Percentiles rank a stretch among this genome's conserved stretches.
Conservation (phyloP, 2,888 invertebrate genomes). For the Phymatocera aterrima region DNA sequence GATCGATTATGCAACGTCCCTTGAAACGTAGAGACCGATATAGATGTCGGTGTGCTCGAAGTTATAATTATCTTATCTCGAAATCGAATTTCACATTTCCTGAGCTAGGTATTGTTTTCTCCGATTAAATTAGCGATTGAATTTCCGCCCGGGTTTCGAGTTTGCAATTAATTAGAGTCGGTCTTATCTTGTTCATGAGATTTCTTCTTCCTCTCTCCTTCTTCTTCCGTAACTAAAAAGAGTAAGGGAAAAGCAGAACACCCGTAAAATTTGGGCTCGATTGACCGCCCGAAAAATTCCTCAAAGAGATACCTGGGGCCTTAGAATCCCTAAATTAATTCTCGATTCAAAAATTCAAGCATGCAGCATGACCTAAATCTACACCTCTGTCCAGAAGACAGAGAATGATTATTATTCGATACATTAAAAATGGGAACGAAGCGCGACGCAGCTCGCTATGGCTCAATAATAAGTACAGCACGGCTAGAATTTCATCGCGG, state of each 20-base stretch:
- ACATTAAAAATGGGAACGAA: not conserved
- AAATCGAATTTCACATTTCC: slow-evolving; percentile 15
- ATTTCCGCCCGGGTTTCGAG: not conserved
- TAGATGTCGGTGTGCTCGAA: not conserved
- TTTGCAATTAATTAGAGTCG: not conserved
- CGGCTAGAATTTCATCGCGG: slow-evolving; percentile 10
- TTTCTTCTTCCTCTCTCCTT: too few species aligned
- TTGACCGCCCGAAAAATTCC: too few species aligned
- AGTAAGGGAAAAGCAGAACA: too few species aligned
- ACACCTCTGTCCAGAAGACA: too few species aligned
- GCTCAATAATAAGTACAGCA: too few species aligned
- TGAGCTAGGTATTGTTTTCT: not conserved
- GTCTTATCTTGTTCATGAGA: not conserved
- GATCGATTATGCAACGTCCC: not conserved
- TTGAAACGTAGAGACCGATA: not conserved
- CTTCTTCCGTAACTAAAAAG: too few species aligned
- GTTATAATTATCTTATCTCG: not conserved
- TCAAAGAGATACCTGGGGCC: too few species aligned
- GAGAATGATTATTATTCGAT: not conserved
- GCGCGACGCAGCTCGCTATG: not conserved
- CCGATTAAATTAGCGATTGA: slow-evolving; percentile 18
- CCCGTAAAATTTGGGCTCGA: too few species aligned
- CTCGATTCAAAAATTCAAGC: too few species aligned
- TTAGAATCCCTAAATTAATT: too few species aligned
- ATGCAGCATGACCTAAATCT: too few species aligned